Conservation (phyloP, 1,140 invertebrate species). For the Myzus persicae region DNA sequence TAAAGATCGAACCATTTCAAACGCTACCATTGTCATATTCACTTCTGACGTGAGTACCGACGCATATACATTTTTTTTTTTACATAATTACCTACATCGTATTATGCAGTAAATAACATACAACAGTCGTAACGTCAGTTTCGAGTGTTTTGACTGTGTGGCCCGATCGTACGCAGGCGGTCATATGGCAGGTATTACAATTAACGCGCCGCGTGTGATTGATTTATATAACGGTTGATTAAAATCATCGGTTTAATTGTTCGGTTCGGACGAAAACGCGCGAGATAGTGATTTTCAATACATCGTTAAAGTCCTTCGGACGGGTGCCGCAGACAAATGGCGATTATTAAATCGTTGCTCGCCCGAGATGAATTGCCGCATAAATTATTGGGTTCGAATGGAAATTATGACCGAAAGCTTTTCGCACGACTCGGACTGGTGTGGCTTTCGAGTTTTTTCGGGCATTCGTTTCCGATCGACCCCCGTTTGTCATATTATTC, state of each 20-base stretch:
- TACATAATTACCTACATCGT: too few species aligned
- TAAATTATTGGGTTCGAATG: background rate
- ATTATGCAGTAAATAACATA: background rate
- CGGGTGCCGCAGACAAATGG: background rate
- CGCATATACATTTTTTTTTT: too few species aligned
- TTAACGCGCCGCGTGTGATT: background rate
- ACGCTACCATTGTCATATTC: too few species aligned
- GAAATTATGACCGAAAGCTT: background rate
- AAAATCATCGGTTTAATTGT: background rate
- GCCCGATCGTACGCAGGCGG: too few species aligned
- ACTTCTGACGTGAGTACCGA: too few species aligned
- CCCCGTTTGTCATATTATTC: background rate
- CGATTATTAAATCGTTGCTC: background rate
- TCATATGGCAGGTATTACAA: background rate
- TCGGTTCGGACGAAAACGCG: background rate
- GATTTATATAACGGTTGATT: background rate
- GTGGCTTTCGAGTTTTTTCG: background rate
- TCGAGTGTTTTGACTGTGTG: background rate
- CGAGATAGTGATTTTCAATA: background rate
- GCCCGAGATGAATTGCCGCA: background rate
- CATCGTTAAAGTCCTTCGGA: background rate
- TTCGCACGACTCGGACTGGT: background rate
- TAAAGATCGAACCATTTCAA: too few species aligned
- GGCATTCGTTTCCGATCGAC: background rate
- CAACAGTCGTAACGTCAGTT: background rate